Conservation (phyloP, 2,888 invertebrate species). For the Gibbula magus region DNA sequence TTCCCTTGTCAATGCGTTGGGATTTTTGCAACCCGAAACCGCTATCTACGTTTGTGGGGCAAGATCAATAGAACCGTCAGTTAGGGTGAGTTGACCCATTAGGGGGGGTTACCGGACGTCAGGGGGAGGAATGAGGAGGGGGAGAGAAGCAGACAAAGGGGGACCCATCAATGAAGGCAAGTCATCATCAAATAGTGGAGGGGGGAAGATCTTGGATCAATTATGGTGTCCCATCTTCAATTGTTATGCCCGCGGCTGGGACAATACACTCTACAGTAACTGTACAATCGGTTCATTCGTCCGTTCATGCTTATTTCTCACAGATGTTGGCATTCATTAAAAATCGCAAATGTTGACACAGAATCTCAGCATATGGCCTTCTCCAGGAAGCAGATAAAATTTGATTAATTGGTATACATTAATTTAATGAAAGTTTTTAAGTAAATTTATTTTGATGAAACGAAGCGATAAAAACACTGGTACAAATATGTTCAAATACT, state of each 20-base stretch:
- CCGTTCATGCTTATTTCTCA: neutral
- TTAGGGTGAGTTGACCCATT: constrained; percentile 12
- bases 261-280: constrained; percentile 6
- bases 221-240: constrained; percentile 19
- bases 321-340: neutral
- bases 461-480: too few relatives aligned
- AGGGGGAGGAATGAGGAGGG: neutral
- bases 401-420: too few relatives aligned
- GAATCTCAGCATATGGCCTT: neutral
- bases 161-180: constrained; percentile 18
- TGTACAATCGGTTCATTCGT: neutral
- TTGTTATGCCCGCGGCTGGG: constrained; percentile 2
- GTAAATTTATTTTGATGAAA: too few relatives aligned
- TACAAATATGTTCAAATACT: too few relatives aligned
- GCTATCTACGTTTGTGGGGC: constrained; percentile 1
- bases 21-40: constrained; percentile 3
- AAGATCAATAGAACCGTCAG: neutral
- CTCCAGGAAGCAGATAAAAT: too few relatives aligned
- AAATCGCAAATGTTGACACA: neutral
- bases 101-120: neutral
- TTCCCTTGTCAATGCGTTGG: constrained; percentile 8
- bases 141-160: constrained; percentile 16
- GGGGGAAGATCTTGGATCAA: constrained; percentile 16
- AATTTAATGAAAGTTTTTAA: too few relatives aligned
- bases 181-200: neutral